phyloP scores from a whole-genome alignment of 2,888 invertebrate species.

The Papilio gigon region DNA sequence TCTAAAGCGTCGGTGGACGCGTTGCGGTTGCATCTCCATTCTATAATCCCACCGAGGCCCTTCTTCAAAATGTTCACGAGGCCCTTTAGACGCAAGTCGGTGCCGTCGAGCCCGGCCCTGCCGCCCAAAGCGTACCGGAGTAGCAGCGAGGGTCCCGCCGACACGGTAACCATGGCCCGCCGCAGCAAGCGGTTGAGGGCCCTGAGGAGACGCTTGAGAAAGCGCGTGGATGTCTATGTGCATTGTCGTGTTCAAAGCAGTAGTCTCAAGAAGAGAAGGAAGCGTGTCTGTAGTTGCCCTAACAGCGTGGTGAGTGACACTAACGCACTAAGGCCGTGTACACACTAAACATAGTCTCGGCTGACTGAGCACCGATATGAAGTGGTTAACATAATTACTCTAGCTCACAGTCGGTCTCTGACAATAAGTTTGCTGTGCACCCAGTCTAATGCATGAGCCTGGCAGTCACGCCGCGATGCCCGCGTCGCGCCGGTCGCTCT shows the following conservation, averaged over 20 bases:
- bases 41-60: slow-evolving; percentile 80
- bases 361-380: background rate
- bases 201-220: slow-evolving; percentile 70
- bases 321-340: slow-evolving; percentile 52
- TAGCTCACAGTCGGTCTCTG: background rate
- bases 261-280: slow-evolving; percentile 62
- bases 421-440: background rate
- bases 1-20: slow-evolving; percentile 78
- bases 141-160: slow-evolving; percentile 78
- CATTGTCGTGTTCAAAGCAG: slow-evolving; percentile 70
- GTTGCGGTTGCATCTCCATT: slow-evolving; percentile 81
- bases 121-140: slow-evolving; percentile 80
- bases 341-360: background rate
- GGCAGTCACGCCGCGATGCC: slow-evolving; percentile 22
- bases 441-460: slow-evolving; percentile 39
- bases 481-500: slow-evolving; percentile 46
- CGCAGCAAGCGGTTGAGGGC: slow-evolving; percentile 67
- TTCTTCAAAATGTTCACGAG: slow-evolving; percentile 85
- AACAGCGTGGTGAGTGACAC: slow-evolving; percentile 81
- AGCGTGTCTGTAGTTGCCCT: slow-evolving; percentile 66
- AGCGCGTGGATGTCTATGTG: slow-evolving; percentile 77
- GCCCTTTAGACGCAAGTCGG: slow-evolving; percentile 87
- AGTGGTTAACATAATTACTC: background rate
- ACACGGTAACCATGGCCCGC: slow-evolving; percentile 73
- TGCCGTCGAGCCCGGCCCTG: slow-evolving; percentile 84